Percentiles rank a stretch among this genome's conserved stretches.
Evolutionary conservation across 2,888 invertebrate genomes (phyloP).

Genomic region (Cepaea hortensis): DNA sequence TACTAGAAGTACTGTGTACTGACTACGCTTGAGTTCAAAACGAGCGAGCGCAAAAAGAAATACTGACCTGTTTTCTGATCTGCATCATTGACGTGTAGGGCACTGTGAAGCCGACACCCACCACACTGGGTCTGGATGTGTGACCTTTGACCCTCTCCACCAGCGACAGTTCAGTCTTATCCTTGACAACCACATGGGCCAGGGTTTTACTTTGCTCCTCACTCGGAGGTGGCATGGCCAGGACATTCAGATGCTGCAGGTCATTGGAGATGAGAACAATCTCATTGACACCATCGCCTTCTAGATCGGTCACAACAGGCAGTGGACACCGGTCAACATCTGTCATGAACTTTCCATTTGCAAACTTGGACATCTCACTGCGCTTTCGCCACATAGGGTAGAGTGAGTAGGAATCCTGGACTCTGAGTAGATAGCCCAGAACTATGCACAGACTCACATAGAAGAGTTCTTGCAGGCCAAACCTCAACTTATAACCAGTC

Average conservation of each 20-base stretch:
- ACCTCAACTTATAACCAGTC: constrained; percentile 32
- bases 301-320: constrained; percentile 72
- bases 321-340: constrained; percentile 63
- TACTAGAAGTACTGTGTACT: no score
- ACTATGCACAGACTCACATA: constrained; percentile 67
- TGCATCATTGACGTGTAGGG: constrained; percentile 68
- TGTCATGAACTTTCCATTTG: constrained; percentile 63
- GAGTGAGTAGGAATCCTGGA: constrained; percentile 66
- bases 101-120: constrained; percentile 69
- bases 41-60: not conserved
- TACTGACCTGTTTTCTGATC: constrained; percentile 67
- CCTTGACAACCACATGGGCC: constrained; percentile 70
- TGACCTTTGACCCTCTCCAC: constrained; percentile 45
- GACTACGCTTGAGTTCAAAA: no score
- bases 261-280: constrained; percentile 70
- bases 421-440: constrained; percentile 70
- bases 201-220: constrained; percentile 61
- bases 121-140: constrained; percentile 61
- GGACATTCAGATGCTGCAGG: constrained; percentile 63
- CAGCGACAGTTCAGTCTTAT: constrained; percentile 56
- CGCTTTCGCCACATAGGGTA: constrained; percentile 72
- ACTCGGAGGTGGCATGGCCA: constrained; percentile 61
- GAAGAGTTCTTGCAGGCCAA: constrained; percentile 53
- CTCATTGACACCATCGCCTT: constrained; percentile 73
- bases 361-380: constrained; percentile 63